Evolutionary conservation across 2,113 vertebrate species (phyloP), one percentile per base, ranked within the genome.

Genomic region (Ardeotis arabs): DNA sequence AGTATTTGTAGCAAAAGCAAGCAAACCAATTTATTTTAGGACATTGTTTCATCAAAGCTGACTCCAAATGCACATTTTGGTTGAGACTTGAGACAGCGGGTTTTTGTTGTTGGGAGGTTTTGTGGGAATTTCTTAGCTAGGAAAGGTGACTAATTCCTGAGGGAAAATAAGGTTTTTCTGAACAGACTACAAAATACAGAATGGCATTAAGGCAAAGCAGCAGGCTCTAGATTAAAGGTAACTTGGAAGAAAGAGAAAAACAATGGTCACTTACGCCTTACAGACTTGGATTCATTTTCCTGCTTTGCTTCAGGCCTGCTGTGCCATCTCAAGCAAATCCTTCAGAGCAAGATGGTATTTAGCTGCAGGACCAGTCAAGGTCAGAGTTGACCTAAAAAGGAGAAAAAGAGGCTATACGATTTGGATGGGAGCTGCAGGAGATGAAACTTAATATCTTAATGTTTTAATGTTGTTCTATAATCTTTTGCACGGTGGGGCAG

Each of bases 321-420:
- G 87, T 89, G 91, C 93, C 89, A 79, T 90, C 94, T 95, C 95
- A 93, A 93, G 88, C 95, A 95, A 94, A 97, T 96, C 70, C 63
- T 95, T 93, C 50, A 62, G 85, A 92, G 31, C 70, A 94, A 83
- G 79, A 62, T 79, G 63, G 50, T 94, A 93, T 88, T 95, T 93
- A 92, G 72, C 76, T 92, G 49, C 76, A 93, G 85, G 67, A 86
- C 29, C 52, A 70, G 67, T 72, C 50, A 66, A 86, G 76, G 79
- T 95, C 75, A 77, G 92, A 66, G 79, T 33, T 96, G 92, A 92
- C 95, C 95, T 95, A 92, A 97, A 95, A 96, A 95, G 96, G 96
- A 89, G 56, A 94, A 80, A 86, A 88, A 92, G 45, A 85, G n/a
- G 20, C 28, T 66, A 18, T 55, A 50, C 3, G 1, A 14, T 80